Evolutionary conservation across 2,797 vertebrate species (phyloP), one percentile per base, ranked within the genome.

Genomic region (Siniperca obscura): DNA sequence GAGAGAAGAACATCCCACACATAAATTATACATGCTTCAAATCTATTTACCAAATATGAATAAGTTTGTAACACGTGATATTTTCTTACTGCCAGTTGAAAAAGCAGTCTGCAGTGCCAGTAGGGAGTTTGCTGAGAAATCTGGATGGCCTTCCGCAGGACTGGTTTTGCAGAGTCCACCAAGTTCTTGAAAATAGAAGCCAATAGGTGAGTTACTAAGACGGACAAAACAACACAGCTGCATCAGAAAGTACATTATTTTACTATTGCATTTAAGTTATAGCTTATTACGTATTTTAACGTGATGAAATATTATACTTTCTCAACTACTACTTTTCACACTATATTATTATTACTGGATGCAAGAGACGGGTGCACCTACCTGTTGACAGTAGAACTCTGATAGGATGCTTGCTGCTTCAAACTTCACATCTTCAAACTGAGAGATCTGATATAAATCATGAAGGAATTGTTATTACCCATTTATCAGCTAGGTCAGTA

Each of bases 361-460:
- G 34, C n/a, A 50, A 53, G 19, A 73, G 14, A 64, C 14, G 9
- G 8, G 40, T 25, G 22, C 50, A 50, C 44, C 22, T 79, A 98
- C 97, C 97, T 98, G 97, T 86, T 98, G 97, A 87, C 97, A 98
- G 75, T 97, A 98, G 1, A 98, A 94, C 80, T 98, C 97, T 0
- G 97, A 98, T 27, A 98, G 91, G 25, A 98, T 96, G 90, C 97
- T 98, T n/a, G 97, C 97, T 14, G 97, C 97, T 93, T 98, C 98
- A 80, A 98, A 98, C 88, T 98, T 98, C 22, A 98, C 97, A 91
- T 98, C 97, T 92, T 98, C 97, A 90, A 98, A 98, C 87, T 98
- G 97, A 0, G 97, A 94, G 62, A 98, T 96, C 97, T 97, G 86
- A 55, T 65, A 77, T 65, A 38, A 52, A 56, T 25, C 5, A 94